phyloP scores from a whole-genome alignment of 2,888 invertebrate species.

The Calephelis perditalis region DNA sequence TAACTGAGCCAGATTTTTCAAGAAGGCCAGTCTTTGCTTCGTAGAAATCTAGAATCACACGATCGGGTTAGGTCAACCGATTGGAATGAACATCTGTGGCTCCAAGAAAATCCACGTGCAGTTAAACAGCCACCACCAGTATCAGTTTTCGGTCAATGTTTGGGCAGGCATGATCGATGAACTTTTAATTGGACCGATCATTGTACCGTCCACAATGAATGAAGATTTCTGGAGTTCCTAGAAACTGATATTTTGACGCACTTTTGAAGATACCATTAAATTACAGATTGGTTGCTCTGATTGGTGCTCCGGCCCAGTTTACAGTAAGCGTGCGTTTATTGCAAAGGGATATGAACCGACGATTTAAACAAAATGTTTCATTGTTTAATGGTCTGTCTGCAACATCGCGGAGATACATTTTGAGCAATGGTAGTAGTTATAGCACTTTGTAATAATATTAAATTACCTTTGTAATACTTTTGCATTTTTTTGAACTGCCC shows the following conservation, averaged over 20 bases:
- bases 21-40: constrained; percentile 1
- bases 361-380: constrained; percentile 21
- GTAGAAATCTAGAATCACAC: constrained; percentile 2
- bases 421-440: not conserved
- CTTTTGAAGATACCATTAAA: not conserved
- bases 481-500: too few relatives aligned
- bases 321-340: not conserved
- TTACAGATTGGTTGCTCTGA: too few relatives aligned
- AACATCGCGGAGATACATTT: not conserved
- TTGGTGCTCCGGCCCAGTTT: constrained; percentile 4
- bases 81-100: constrained; percentile 11
- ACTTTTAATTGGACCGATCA: not conserved
- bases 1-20: not conserved
- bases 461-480: too few relatives aligned
- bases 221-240: constrained; percentile 4
- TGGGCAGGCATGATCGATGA: constrained; percentile 7
- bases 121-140: not conserved
- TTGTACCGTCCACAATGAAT: not conserved
- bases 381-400: not conserved
- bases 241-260: not conserved
- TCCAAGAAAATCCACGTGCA: constrained; percentile 4
- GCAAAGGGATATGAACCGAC: not conserved
- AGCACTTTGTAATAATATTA: too few relatives aligned
- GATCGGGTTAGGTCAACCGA: constrained; percentile 8
- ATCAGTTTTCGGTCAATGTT: constrained; percentile 14